A percentile compares a stretch with the other conserved stretches of the same genome.
These are phyloP conservation scores for Lordiphosa mommai DNA, from an alignment of 1,140 invertebrate genomes.

Conservation along the genomic window DNA sequence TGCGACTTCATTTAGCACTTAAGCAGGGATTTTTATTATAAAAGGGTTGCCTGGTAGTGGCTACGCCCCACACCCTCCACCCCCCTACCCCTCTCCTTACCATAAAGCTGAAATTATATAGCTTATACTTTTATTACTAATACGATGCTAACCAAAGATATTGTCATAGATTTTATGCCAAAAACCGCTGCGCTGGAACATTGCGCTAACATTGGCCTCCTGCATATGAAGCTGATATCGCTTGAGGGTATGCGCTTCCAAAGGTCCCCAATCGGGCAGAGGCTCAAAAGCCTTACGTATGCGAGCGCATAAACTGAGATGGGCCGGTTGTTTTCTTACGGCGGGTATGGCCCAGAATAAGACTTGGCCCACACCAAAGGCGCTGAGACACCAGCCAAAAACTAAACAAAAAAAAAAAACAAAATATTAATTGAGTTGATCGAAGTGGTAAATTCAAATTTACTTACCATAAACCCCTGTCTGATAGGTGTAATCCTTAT, in stretches of 20 bases:
- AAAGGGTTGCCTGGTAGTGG: constrained; percentile 49
- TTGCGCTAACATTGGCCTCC: constrained; percentile 39
- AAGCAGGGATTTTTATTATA: constrained; percentile 61
- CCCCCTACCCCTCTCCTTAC: background rate
- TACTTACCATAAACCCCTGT: constrained; percentile 80
- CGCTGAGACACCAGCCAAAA: constrained; percentile 82
- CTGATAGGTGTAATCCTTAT: constrained; percentile 81
- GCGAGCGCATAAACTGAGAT: constrained; percentile 73
- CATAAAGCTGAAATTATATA: constrained; percentile 54
- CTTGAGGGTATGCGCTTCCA: constrained; percentile 58
- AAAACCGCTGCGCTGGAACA: constrained; percentile 61
- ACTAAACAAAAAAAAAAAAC: constrained; percentile 63
- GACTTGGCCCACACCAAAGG: constrained; percentile 82
- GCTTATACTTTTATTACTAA: constrained; percentile 66
- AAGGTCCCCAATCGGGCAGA: constrained; percentile 82
- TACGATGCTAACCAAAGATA: constrained; percentile 69
- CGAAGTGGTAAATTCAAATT: background rate
- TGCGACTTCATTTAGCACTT: constrained; percentile 66
- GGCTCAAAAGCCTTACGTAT: constrained; percentile 80
- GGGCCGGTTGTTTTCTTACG: constrained; percentile 53
- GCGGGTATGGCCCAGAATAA: constrained; percentile 81
- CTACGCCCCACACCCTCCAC: background rate
- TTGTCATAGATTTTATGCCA: constrained; percentile 78
- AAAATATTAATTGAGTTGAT: constrained; percentile 28
- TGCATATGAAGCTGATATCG: constrained; percentile 56